These are phyloP conservation scores for Gymnothorax javanicus DNA, from an alignment of 2,797 vertebrate genomes.

Conservation along the genomic window DNA sequence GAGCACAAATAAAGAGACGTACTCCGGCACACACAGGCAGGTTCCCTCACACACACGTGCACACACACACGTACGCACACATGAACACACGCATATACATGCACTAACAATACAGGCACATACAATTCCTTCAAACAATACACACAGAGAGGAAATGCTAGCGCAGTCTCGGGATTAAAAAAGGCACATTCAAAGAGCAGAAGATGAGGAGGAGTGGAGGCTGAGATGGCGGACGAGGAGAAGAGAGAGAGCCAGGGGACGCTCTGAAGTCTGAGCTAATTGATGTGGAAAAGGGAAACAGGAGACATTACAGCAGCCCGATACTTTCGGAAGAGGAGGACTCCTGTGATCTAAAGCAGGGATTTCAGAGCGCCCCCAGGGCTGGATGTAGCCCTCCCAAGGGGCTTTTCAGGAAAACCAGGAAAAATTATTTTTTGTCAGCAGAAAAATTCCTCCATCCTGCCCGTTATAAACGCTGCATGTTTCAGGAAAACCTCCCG, in stretches of 20 bases:
- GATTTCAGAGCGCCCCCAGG: neutral
- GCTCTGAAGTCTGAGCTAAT: neutral
- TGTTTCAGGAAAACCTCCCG: neutral
- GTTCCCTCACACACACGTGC: neutral
- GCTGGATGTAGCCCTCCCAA: neutral
- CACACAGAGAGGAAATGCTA: neutral
- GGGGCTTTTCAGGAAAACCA: neutral
- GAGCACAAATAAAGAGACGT: neutral
- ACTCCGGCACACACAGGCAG: neutral
- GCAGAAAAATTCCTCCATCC: neutral
- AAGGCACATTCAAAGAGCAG: neutral
- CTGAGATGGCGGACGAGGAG: neutral
- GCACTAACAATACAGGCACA: neutral
- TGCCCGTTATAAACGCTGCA: too few species aligned
- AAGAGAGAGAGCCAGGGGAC: neutral
- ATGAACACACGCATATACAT: constrained; percentile 21
- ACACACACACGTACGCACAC: neutral
- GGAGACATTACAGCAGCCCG: neutral
- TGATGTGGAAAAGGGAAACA: neutral
- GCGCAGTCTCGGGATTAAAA: neutral
- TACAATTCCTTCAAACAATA: neutral
- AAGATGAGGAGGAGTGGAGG: neutral
- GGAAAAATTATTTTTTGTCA: neutral
- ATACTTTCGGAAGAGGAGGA: neutral
- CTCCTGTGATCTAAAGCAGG: neutral